A percentile compares a stretch with the other conserved stretches of the same genome.
Conservation (phyloP, 2,888 invertebrate genomes). For the Lumbricus terrestris region DNA sequence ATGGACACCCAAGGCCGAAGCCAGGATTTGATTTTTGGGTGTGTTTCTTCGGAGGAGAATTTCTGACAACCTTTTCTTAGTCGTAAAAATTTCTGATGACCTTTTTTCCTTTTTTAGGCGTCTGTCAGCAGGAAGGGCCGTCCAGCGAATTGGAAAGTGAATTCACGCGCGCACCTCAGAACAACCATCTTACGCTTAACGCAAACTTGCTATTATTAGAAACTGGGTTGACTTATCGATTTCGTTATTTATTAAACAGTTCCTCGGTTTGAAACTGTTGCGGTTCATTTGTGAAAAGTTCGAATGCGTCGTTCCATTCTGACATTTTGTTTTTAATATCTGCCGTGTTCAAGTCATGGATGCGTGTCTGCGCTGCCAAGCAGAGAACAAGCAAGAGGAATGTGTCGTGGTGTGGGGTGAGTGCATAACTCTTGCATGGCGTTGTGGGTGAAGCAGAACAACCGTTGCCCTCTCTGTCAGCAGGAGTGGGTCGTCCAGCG, state of each 20-base stretch:
- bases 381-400: conserved; percentile 83
- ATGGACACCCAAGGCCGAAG: no score
- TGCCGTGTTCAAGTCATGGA: conserved; percentile 97
- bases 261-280: not conserved
- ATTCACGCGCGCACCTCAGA: not conserved
- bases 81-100: no score
- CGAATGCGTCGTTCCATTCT: conserved; percentile 71
- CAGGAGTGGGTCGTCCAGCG: conserved; percentile 97
- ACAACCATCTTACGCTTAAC: not conserved
- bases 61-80: no score
- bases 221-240: not conserved
- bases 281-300: not conserved
- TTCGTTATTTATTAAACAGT: not conserved
- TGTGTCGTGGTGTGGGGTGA: conserved; percentile 99
- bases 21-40: no score
- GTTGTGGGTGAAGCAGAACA: conserved; percentile 93
- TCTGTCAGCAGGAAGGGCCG: conserved; percentile 97
- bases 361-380: conserved; percentile 92
- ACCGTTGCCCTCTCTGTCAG: conserved; percentile 86
- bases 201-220: not conserved
- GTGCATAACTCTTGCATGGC: conserved; percentile 98
- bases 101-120: no score
- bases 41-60: no score
- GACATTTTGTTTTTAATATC: conserved; percentile 68
- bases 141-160: conserved; percentile 92